Evolutionary conservation across 2,797 vertebrate species (phyloP), one percentile per base, ranked within the genome.

Genomic region (Clarias pachynema): DNA sequence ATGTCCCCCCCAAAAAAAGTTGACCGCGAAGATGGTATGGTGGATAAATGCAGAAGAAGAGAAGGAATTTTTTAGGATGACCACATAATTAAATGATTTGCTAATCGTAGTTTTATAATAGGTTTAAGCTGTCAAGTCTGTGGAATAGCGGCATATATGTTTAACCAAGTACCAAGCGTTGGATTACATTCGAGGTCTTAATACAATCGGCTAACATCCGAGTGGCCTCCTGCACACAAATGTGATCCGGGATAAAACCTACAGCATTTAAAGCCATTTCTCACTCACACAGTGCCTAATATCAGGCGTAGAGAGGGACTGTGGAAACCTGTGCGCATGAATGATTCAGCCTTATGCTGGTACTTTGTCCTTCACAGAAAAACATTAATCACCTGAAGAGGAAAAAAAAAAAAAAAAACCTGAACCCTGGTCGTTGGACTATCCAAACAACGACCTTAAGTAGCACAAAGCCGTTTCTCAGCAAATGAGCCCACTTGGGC

Each of bases 401-500:
- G 63, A 14, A 85, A 93, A 93, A 91, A 5, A 31, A 6, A 49
- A 87, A 86, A 86, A 93, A 93, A 91, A 90, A 89, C 92, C 89
- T 79, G 60, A 63, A 31, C 26, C 26, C 88, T 87, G 88, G 88
- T 91, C 91, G 88, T 86, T 89, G 91, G 91, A 93, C 92, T 94
- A 92, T 93, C 91, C 88, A 88, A 85, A 81, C 66, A 89, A 87
- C 85, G 88, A 88, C 66, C 7, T 85, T 26, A 86, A 90, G 84
- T 79, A 89, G 86, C 87, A 86, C 85, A 88, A 83, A 40, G 79
- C 31, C 44, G 49, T 90, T 93, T 89, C 44, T 85, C 90, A 90
- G 90, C 91, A 92, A 93, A 94, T 92, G 89, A 91, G 92, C 85
- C 83, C 88, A 66, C 91, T 92, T 89, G 87, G 91, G 92, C 92